phyloP scores from a whole-genome alignment of 1,140 invertebrate genomes.

The Drosophila bocqueti region DNA sequence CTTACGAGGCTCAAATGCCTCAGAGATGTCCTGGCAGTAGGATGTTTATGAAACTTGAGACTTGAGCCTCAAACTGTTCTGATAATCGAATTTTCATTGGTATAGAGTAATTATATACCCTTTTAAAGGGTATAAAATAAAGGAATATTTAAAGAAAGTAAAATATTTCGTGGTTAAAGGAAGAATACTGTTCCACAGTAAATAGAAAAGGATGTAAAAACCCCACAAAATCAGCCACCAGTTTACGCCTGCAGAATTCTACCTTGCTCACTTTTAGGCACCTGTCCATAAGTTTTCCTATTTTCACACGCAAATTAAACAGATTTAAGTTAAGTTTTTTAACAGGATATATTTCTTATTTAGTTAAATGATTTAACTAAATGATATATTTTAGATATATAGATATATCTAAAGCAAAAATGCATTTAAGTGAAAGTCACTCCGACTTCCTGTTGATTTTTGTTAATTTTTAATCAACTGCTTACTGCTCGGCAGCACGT shows the following conservation, averaged over 20 bases:
- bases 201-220: background rate
- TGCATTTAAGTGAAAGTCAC: background rate
- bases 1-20: conserved; percentile 43
- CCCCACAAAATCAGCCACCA: accelerated
- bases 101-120: background rate
- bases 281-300: background rate
- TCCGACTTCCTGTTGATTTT: conserved; percentile 39
- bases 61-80: background rate
- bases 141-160: background rate
- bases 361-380: too few species aligned
- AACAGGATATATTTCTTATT: too few species aligned
- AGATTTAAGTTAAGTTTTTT: background rate
- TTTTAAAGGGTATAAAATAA: too few species aligned
- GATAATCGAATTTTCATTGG: conserved; percentile 4
- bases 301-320: background rate
- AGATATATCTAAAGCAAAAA: background rate
- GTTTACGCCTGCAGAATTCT: background rate
- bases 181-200: background rate
- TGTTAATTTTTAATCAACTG: conserved; percentile 77
- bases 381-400: too few species aligned
- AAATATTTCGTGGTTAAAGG: too few species aligned
- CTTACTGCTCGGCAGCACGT: conserved; percentile 48
- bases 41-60: conserved; percentile 6
- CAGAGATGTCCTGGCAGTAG: background rate
- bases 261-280: too few species aligned